Base-by-base conservation (phyloP, 1,140 invertebrate species). In the Microplitis mediator region DNA sequence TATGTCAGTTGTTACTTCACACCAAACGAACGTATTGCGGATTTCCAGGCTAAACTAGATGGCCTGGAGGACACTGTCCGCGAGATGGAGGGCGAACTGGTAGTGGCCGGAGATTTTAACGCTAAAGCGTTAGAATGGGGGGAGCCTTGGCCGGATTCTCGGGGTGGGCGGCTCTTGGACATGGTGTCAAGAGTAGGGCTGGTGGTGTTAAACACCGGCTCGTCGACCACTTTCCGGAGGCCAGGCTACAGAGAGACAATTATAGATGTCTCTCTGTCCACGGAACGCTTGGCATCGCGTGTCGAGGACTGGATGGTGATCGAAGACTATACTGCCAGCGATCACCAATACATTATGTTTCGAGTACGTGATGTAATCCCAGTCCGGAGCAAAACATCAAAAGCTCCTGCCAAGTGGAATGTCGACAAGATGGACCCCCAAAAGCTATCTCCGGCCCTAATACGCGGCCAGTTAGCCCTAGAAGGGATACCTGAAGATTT, bases 291-390 rank as follows among this genome's bases (percentile, higher is more conserved):
- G 23, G 23, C 23, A 23, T 23, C 23, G 23, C 23, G 23, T 23
- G 23, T 23, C 23, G 23, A 23, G 23, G 23, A 23, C 0, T 23
- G 23, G 23, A 23, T 23, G 64, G 69, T 72, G 74, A 36, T 56
- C 71, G 52, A 65, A 52, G 71, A 66, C 71, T 73, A 73, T 32
- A 73, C 71, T 23, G 71, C 71, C 65, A 73, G 71, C 52, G 71
- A 73, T 35, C 65, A 73, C 65, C 71, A 73, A 58, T 73, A 69
- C 56, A 73, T 73, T 36, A 62, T 45, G n/a, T 73, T 73, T 51
- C 11, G 34, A 16, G 71, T 72, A 72, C 39, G 39, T 11, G 16
- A 65, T 45, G 39, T n/a, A 66, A 14, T 36, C 35, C 62, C 60
- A 65, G 9, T 13, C 69, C 6, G 32, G 36, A 34, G 52, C 69